Percentiles rank a stretch among this genome's conserved stretches.
Evolutionary conservation across 1,140 invertebrate species (phyloP).

Genomic region (Akabosia matsudoensis): DNA sequence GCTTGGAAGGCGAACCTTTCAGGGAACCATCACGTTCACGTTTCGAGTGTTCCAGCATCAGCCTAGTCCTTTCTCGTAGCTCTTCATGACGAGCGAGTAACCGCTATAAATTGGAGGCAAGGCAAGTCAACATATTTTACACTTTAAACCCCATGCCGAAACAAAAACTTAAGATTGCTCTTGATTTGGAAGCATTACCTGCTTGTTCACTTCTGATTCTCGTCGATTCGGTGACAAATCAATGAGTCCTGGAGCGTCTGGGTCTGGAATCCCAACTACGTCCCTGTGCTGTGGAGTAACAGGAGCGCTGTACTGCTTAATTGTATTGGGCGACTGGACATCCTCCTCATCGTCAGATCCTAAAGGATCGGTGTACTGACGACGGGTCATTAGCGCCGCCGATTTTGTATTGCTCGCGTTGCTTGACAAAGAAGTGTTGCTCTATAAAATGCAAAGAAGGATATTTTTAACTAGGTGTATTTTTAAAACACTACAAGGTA

Average conservation of each 20-base stretch:
- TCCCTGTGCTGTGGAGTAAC: conserved; percentile 33
- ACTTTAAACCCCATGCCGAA: too few relatives aligned
- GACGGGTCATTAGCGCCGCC: conserved; percentile 71
- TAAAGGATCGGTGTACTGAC: conserved; percentile 83
- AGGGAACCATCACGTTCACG: conserved; percentile 62
- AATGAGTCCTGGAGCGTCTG: conserved; percentile 50
- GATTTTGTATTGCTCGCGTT: conserved; percentile 28
- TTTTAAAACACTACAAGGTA: not conserved
- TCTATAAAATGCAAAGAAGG: conserved; percentile 16
- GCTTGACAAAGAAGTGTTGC: conserved; percentile 38
- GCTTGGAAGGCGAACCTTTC: conserved; percentile 47
- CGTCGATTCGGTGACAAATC: conserved; percentile 51
- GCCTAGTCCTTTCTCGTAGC: conserved; percentile 82
- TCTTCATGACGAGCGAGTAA: conserved; percentile 74
- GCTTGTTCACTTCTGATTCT: conserved; percentile 39
- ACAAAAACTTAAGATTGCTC: too few relatives aligned
- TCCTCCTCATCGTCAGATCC: conserved; percentile 86
- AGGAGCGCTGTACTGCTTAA: conserved; percentile 33
- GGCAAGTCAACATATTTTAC: too few relatives aligned
- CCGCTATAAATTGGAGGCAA: conserved; percentile 61
- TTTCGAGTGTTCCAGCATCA: conserved; percentile 82
- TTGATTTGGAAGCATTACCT: conserved; percentile 31
- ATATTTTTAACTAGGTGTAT: not conserved
- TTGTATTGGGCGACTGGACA: conserved; percentile 30
- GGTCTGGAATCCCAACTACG: conserved; percentile 45